Evolutionary conservation across 2,888 invertebrate genomes (phyloP).

Genomic region (Zhuqinia jingwanae): DNA sequence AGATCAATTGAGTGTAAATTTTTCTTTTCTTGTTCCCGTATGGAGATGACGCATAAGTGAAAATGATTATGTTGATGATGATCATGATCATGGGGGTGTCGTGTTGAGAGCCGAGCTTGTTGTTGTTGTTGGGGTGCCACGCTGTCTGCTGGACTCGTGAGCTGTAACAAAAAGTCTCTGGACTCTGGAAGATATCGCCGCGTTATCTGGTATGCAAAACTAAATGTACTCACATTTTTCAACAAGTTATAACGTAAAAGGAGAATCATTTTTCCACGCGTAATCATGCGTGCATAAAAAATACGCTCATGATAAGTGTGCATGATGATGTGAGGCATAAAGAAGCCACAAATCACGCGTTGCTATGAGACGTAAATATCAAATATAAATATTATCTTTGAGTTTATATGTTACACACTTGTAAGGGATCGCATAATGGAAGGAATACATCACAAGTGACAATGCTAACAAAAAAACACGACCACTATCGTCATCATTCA

Average conservation of each 20-base stretch:
- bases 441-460: no score
- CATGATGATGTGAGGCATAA: background rate
- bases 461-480: no score
- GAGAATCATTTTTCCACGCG: constrained; percentile 11
- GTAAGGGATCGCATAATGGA: no score
- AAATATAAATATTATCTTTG: no score
- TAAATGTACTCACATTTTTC: constrained; percentile 48
- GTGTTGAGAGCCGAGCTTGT: no score
- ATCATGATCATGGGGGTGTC: background rate
- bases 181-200: no score
- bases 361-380: no score
- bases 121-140: constrained; percentile 46
- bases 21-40: constrained; percentile 44
- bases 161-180: no score
- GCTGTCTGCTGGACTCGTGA: no score
- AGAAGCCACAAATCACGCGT: constrained; percentile 37
- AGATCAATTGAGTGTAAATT: constrained; percentile 73
- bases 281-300: constrained; percentile 45
- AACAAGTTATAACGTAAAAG: constrained; percentile 45
- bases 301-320: background rate
- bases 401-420: no score
- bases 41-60: constrained; percentile 61
- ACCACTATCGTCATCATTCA: constrained; percentile 5
- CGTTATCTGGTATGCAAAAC: no score
- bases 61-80: background rate